These are phyloP conservation scores for Lathamus discolor DNA, from an alignment of 2,113 vertebrate genomes.

Conservation along the genomic window DNA sequence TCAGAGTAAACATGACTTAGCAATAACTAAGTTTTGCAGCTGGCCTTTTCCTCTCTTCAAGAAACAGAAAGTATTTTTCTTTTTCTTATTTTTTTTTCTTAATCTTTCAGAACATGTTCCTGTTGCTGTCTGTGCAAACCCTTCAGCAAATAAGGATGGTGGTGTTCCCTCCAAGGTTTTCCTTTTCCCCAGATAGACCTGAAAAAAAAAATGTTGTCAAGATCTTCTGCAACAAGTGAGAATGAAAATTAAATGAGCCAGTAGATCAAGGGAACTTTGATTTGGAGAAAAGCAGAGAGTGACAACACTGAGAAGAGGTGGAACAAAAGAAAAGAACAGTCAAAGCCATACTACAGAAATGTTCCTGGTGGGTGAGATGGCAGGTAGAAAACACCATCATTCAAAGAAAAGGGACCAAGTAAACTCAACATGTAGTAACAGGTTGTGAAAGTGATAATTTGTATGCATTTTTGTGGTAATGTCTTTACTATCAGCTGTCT, in stretches of 20 bases:
- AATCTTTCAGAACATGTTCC: background rate
- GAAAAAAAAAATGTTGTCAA: background rate
- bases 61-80: background rate
- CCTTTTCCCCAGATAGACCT: background rate
- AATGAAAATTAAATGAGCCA: background rate
- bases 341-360: background rate
- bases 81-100: background rate
- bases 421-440: background rate
- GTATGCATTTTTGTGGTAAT: background rate
- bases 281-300: background rate
- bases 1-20: too few relatives aligned
- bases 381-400: background rate
- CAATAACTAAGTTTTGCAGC: background rate
- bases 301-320: background rate
- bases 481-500: background rate
- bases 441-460: background rate
- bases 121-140: background rate
- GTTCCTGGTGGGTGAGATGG: background rate
- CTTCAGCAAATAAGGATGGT: background rate
- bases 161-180: rapidly evolving
- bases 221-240: background rate
- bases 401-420: background rate
- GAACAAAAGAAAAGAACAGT: background rate
- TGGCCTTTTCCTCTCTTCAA: background rate
- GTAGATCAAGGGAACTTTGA: background rate